Percentiles rank a stretch among this genome's conserved stretches.
These are phyloP conservation scores for Antedon mediterranea DNA, from an alignment of 53 echinoderm and acorn worm species.

Conservation along the genomic window DNA sequence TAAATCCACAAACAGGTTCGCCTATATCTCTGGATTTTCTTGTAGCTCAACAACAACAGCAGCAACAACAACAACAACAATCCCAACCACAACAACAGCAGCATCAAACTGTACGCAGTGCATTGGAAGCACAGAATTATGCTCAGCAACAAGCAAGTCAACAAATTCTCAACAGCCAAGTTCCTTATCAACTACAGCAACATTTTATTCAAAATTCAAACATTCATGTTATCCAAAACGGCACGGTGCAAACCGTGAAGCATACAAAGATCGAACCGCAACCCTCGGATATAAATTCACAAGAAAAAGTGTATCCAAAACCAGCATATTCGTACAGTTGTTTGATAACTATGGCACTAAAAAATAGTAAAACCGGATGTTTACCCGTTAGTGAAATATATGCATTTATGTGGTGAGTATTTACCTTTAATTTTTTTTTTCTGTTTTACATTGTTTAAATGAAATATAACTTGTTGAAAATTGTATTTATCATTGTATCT, in stretches of 20 bases:
- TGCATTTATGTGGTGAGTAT: constrained; percentile 98
- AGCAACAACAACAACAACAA: constrained; percentile 13
- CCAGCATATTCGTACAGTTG: constrained; percentile 99
- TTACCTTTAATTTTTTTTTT: not conserved
- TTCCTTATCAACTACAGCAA: constrained; percentile 16
- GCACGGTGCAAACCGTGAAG: not conserved
- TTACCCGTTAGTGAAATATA: constrained; percentile 98
- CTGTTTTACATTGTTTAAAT: too few species aligned
- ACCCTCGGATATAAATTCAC: constrained; percentile 7
- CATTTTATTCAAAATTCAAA: constrained; percentile 13
- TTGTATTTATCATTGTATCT: too few species aligned
- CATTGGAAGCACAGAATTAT: constrained; percentile 16
- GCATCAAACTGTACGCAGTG: constrained; percentile 20
- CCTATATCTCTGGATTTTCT: constrained; percentile 30
- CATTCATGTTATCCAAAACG: constrained; percentile 2
- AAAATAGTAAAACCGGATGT: constrained; percentile 90
- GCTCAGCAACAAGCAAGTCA: constrained; percentile 25
- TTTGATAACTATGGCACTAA: constrained; percentile 92
- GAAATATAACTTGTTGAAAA: too few species aligned
- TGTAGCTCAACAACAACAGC: constrained; percentile 6
- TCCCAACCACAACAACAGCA: constrained; percentile 21
- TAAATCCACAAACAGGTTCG: constrained; percentile 88
- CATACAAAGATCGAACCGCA: constrained; percentile 8
- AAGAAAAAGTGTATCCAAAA: constrained; percentile 71
- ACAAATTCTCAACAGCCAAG: constrained; percentile 15